Percentiles rank a stretch among this genome's conserved stretches.
Evolutionary conservation across 2,113 vertebrate genomes (phyloP).

Genomic region (Gopherus flavomarginatus): DNA sequence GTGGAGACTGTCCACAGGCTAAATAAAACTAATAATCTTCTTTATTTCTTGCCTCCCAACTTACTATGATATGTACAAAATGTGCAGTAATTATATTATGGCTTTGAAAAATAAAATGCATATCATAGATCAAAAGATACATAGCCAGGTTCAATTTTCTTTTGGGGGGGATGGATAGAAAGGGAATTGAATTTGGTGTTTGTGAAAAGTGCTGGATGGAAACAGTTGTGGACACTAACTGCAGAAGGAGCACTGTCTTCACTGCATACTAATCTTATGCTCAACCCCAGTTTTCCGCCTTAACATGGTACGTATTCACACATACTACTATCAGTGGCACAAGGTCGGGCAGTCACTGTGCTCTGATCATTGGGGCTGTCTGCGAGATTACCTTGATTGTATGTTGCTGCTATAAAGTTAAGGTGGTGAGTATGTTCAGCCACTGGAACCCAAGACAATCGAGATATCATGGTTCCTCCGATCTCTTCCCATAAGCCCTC

Average conservation of each 20-base stretch:
- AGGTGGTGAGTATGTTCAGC: too few relatives aligned
- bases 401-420: too few relatives aligned
- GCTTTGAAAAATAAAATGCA: fast-evolving
- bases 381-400: background rate
- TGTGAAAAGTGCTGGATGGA: background rate
- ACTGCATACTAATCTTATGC: background rate
- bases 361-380: background rate
- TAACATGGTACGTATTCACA: background rate
- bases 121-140: background rate
- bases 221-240: background rate
- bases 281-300: background rate
- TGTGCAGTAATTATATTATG: fast-evolving
- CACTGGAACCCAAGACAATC: too few relatives aligned
- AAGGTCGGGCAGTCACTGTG: background rate
- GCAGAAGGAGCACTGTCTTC: background rate
- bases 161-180: background rate
- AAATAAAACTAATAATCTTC: background rate
- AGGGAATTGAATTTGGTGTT: background rate
- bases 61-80: background rate
- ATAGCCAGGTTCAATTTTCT: fast-evolving
- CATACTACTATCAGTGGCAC: background rate
- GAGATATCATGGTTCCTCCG: too few relatives aligned
- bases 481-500: too few relatives aligned
- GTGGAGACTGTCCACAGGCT: background rate
- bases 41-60: background rate